Evolutionary conservation across 2,888 invertebrate genomes (phyloP).

Genomic region (Ptilodon capucinus): DNA sequence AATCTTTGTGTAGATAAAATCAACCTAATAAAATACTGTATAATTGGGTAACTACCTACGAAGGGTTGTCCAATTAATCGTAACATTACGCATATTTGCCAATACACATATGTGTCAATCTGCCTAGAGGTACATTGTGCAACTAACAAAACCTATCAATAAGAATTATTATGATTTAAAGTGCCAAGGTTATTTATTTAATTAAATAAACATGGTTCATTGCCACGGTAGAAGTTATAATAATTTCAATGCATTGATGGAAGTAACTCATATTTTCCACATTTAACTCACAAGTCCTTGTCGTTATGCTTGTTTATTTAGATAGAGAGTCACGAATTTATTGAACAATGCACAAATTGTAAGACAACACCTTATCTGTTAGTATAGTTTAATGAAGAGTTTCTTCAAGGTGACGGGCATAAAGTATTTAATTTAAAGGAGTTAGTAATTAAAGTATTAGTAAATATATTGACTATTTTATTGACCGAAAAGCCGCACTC

Average conservation of each 20-base stretch:
- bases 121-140: too few relatives aligned
- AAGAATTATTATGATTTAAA: not conserved
- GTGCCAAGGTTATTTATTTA: not conserved
- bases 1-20: not conserved
- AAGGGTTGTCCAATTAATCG: not conserved
- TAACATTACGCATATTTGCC: not conserved
- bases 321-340: constrained; percentile 15
- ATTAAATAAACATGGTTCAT: not conserved
- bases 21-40: too few relatives aligned
- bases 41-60: too few relatives aligned
- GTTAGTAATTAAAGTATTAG: too few relatives aligned
- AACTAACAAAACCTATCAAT: too few relatives aligned
- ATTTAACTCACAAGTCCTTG: constrained; percentile 24
- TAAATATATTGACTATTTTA: too few relatives aligned
- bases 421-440: too few relatives aligned
- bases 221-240: not conserved
- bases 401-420: too few relatives aligned
- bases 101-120: too few relatives aligned
- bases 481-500: too few relatives aligned
- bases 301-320: not conserved
- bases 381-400: too few relatives aligned
- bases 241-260: not conserved
- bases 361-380: too few relatives aligned
- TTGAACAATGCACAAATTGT: not conserved
- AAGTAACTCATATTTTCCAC: not conserved